Base-by-base conservation (phyloP, 23 tunicate species). In the Halocynthia roretzi region DNA sequence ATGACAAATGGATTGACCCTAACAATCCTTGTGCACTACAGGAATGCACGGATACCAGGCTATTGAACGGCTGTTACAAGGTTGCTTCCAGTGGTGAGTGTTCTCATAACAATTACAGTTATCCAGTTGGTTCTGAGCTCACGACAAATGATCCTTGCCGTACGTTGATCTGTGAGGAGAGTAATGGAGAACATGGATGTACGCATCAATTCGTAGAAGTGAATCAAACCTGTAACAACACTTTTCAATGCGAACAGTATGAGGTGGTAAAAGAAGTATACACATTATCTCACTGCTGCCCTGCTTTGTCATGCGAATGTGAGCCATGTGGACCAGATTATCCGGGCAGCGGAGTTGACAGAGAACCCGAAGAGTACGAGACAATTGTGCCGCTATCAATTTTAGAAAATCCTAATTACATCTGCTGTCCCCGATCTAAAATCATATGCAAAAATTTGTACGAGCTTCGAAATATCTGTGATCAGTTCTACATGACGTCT, bases 361-460 rank as follows among this genome's bases (percentile, higher is more conserved):
- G 78, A 58, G 85, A 54, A 44, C 50, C 72, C 0, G 78, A 81
- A 51, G 40, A 61, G 57, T 81, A 81, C 54, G 78, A 81, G 44
- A 60, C 18, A 56, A 50, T 51, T 8, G 67, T 57, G 19, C 76
- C 56, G 0, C 19, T 72, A 40, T 51, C 85, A 6, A 67, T 72
- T 8, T 52, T 22, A 5, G 78, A 81, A 60, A 81, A 81, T 40
- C 79, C 78, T 7, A 72, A 81, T 70, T 68, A 72, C 1, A 40
- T 18, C 15, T 81, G 85, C 57, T 81, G 85, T 50, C 85, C 85
- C 7, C 22, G 60, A 71, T 31, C 55, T 18, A 52, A 72, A 57
- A 81, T 81, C 44, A 79, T 61, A 6, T 81, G 85, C 50, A 22
- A 72, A 7, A 71, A 72, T 15, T 51, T 20, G 11, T 71, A 9